These are phyloP conservation scores for Phaethornis superciliosus DNA, from an alignment of 2,113 vertebrate genomes.

Conservation along the genomic window DNA sequence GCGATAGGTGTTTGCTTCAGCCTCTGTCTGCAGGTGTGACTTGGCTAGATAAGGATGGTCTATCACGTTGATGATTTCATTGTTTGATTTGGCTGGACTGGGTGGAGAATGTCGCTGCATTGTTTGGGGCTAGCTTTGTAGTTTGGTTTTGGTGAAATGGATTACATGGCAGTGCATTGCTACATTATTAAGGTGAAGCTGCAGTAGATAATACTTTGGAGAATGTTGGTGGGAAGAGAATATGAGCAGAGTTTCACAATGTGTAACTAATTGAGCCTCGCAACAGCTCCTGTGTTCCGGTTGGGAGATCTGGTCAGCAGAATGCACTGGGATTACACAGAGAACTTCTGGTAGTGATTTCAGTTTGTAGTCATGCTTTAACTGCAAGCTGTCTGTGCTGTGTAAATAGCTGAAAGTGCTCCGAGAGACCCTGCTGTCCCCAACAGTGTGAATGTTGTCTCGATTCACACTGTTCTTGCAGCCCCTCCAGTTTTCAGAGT, in stretches of 20 bases:
- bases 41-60: conserved; percentile 56
- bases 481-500: neutral
- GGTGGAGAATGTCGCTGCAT: conserved; percentile 54
- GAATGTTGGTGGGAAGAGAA: conserved; percentile 2
- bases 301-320: conserved; percentile 25
- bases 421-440: neutral
- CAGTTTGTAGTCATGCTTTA: neutral
- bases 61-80: conserved; percentile 54
- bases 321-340: neutral
- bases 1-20: conserved; percentile 45
- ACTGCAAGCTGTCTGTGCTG: neutral
- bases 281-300: neutral
- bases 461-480: neutral
- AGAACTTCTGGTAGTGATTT: neutral
- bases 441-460: neutral
- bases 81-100: conserved; percentile 65
- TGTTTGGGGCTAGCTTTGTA: conserved; percentile 58
- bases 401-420: neutral
- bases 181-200: conserved; percentile 39
- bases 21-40: conserved; percentile 62
- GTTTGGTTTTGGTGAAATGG: conserved; percentile 38
- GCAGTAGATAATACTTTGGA: conserved; percentile 33
- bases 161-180: neutral
- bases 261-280: neutral
- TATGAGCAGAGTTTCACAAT: conserved; percentile 17